Base-by-base conservation (phyloP, 2,888 invertebrate genomes). In the Catotricha subobsoleta region DNA sequence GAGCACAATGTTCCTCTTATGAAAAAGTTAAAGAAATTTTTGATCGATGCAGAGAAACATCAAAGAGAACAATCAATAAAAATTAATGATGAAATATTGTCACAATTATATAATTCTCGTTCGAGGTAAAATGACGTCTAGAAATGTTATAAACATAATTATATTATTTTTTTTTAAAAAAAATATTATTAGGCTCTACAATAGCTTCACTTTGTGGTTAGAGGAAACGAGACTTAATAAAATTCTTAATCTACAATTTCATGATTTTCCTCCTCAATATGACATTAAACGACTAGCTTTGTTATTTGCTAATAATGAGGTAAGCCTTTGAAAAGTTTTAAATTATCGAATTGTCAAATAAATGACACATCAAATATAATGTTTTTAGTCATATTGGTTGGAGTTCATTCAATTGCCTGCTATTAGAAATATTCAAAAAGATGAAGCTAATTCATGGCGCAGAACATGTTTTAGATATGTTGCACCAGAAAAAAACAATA, bases 151-250 rank as follows among this genome's bases (percentile, higher is more conserved):
- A 35, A 13, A n/a, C 6, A 20, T 9, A 23, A 35, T 23, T 8
- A 13, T 34, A 19, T 21, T 33, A 16, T 30, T 3, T 16, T 23
- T n/a, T 38, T 18, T 16, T 28, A 28, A 38, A 37, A 16, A 16
- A 34, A 18, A 27, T 15, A 27, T 9, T 38, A 30, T 16, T 45
- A 74, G 72, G 50, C 59, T 76, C 40, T 74, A 73, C 54, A 68
- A 68, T 51, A 74, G 79, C 2, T 74, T 74, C 51, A 65, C 66
- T 1, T 59, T 82, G 15, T 87, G 87, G 87, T 58, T 86, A 42
- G 81, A 84, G 54, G 86, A 86, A 52, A 75, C 78, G 1, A 65
- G 74, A 44, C 62, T 86, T 2, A 81, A 80, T 54, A 76, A 76
- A 51, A 51, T 59, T 12, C 44, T 54, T 5, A 52, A 48, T 18